These are phyloP conservation scores for Asteroscopus sphinx DNA, from an alignment of 2,888 invertebrate species.

Conservation along the genomic window DNA sequence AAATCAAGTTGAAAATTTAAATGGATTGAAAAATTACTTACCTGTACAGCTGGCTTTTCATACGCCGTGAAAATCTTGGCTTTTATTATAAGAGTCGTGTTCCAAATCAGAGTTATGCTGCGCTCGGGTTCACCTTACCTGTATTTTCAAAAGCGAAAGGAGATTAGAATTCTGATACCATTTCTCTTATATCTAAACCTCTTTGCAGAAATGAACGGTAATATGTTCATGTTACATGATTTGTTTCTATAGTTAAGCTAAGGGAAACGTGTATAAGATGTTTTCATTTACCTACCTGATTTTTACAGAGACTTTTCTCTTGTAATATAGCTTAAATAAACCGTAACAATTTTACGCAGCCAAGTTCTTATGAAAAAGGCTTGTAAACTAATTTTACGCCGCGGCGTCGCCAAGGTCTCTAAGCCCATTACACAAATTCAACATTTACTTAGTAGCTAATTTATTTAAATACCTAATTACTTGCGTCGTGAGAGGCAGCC, in stretches of 20 bases:
- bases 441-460: constrained; percentile 62
- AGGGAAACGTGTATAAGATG: background rate
- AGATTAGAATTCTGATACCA: constrained; percentile 45
- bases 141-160: constrained; percentile 33
- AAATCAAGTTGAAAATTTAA: constrained; percentile 24
- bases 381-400: constrained; percentile 32
- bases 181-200: constrained; percentile 38
- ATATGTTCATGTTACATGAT: constrained; percentile 10
- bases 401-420: constrained; percentile 36
- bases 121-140: constrained; percentile 32
- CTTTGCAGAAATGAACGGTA: constrained; percentile 23
- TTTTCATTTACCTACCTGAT: no score
- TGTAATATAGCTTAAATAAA: no score
- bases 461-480: constrained; percentile 69
- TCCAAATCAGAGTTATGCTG: constrained; percentile 42
- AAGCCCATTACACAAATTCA: constrained; percentile 44
- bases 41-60: constrained; percentile 33
- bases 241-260: background rate
- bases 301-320: no score
- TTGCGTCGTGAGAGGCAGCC: constrained; percentile 61
- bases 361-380: constrained; percentile 11
- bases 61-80: constrained; percentile 31
- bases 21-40: constrained; percentile 37
- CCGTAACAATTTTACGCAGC: background rate
- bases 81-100: constrained; percentile 43